Evolutionary conservation across 1,140 invertebrate species (phyloP).

Genomic region (Theocolax elegans): DNA sequence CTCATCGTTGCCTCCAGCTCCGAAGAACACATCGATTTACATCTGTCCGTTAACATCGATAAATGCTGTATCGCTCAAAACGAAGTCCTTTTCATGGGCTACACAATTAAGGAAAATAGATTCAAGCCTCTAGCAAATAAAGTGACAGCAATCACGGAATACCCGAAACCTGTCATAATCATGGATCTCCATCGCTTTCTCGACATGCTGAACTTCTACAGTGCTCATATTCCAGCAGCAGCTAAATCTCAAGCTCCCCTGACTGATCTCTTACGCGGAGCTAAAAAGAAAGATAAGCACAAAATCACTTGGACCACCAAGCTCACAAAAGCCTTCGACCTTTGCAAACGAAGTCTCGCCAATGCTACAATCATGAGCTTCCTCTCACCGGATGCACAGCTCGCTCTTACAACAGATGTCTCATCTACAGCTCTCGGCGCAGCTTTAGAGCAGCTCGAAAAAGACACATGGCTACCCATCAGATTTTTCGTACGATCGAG

Average conservation of each 20-base stretch:
- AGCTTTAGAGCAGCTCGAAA: not conserved
- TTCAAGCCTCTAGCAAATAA: constrained; percentile 47
- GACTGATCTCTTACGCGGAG: not conserved
- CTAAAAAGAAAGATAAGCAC: not conserved
- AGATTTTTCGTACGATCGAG: too few relatives aligned
- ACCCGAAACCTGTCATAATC: constrained; percentile 43
- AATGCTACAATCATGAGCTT: not conserved
- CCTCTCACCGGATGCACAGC: not conserved
- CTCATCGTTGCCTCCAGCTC: not conserved
- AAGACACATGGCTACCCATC: not conserved
- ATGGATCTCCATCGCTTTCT: constrained; percentile 52
- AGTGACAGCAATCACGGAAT: constrained; percentile 49
- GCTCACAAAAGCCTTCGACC: not conserved
- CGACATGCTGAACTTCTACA: constrained; percentile 55
- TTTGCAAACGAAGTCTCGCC: not conserved
- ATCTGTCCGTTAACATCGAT: constrained; percentile 23
- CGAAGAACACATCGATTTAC: too few relatives aligned
- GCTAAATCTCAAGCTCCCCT: not conserved
- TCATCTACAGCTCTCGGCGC: not conserved
- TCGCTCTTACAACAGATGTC: not conserved
- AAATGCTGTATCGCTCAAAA: constrained; percentile 50
- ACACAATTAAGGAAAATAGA: constrained; percentile 44
- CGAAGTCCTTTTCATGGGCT: constrained; percentile 52
- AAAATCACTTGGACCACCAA: not conserved
- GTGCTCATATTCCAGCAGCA: not conserved